Base-by-base conservation (phyloP, 2,113 vertebrate genomes). In the Suncus etruscus region DNA sequence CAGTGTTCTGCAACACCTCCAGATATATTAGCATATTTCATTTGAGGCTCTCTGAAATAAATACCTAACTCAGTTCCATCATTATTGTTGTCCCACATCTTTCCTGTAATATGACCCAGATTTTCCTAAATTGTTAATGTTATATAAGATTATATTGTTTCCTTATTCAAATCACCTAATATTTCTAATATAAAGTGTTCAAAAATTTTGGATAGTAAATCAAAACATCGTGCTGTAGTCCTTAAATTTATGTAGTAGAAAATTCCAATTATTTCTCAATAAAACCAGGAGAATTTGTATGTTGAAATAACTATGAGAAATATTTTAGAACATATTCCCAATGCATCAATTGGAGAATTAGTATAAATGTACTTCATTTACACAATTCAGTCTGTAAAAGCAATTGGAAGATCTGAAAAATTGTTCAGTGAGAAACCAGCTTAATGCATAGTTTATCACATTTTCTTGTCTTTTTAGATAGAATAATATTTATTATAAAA, bases 281-380 rank as follows among this genome's bases (percentile, higher is more conserved):
- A 69, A n/a, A 69, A 69, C 66, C 14, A 29, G 66, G n/a, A 54
- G 76, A 87, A 31, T 6, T 31, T 90, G 69, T 90, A 48, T 83
- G 48, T n/a, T 83, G n/a, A 85, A 83, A 63, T 8, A 83, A 83
- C 68, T 94, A 51, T 80, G 54, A 48, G 47, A 75, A 87, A 80
- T 50, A 25, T 83, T 66, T 87, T n/a, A 65, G 32, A n/a, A 6
- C 29, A 14, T 69, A 73, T 80, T 3, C 16, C 27, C 79, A 83
- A 79, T 32, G 11, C 0, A 76, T 20, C 18, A 63, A n/a, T 16
- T 68, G 14, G 48, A 87, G n/a, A 29, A 74, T 79, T 58, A 75
- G 83, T 79, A 10, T 61, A 82, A 82, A 92, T 77, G 24, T 77
- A 83, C 8, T 8, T 22, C 22, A 39, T 82, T 69, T 32, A 48